These are phyloP conservation scores for Alosa alosa DNA, from an alignment of 2,113 vertebrate genomes.

Conservation along the genomic window DNA sequence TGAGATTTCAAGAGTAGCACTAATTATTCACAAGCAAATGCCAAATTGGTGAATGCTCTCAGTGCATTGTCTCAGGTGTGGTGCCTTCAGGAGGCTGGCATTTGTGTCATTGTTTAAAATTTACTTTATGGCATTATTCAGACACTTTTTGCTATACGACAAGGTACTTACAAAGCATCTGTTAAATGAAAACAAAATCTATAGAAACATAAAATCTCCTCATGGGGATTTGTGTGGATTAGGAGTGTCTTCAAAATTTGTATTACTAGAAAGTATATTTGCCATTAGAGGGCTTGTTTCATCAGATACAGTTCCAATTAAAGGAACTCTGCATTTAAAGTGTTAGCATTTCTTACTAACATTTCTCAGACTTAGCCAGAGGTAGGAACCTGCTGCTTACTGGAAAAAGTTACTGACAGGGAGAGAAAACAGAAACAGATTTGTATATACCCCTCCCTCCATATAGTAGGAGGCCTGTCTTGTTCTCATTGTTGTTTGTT, in stretches of 20 bases:
- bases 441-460: background rate
- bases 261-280: background rate
- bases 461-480: background rate
- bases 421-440: background rate
- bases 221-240: background rate
- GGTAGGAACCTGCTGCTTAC: background rate
- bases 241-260: background rate
- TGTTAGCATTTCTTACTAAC: background rate
- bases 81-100: background rate
- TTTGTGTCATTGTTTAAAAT: background rate
- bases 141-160: background rate
- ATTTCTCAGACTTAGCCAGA: background rate
- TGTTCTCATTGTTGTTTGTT: conserved; percentile 40
- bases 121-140: background rate
- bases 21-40: conserved; percentile 39
- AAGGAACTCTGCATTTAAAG: background rate
- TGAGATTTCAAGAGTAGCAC: conserved; percentile 31
- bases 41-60: conserved; percentile 14
- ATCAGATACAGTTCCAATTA: background rate
- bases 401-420: background rate
- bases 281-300: background rate
- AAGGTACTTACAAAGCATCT: background rate
- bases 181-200: background rate
- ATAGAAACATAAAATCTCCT: background rate
- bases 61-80: background rate